Evolutionary conservation across 2,888 invertebrate species (phyloP), one percentile per base, ranked within the genome.

Genomic region (Acronicta alni): DNA sequence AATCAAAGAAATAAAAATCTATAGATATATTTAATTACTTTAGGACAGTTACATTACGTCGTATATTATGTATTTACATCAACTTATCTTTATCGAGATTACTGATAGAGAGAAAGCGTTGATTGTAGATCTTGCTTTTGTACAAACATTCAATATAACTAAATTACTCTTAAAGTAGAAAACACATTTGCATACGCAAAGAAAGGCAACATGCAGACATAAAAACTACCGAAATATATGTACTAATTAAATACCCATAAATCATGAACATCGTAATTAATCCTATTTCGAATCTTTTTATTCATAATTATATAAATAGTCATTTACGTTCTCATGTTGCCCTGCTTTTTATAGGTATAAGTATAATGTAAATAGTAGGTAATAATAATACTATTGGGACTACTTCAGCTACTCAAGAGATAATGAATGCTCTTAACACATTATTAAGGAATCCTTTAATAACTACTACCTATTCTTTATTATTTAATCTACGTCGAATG

Each of bases 1-100:
- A 75, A 72, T 65, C 55, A 74, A 73, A 77, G 73, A 88, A 81
- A 83, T 84, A 81, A 83, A 84, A 85, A 86, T 87, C 83, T 84
- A 86, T 87, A 74, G 78, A 79, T 83, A 84, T 88, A 88, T 90
- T 90, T 88, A 87, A 84, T 89, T 87, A 85, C 77, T 88, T 88
- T 86, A 81, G 84, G 77, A 84, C 79, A 85, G 87, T 87, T 87
- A 89, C 80, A 88, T 82, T 81, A 82, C 77, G 77, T 82, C 77
- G 70, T 79, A 83, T 79, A 81, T 83, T 83, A 80, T 87, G 87
- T 92, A 90, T 89, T 89, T 90, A 92, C 91, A 91, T 88, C 76
- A 87, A 86, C 81, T 78, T 76, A 82, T 73, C 67, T 77, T 69
- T 74, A 75, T 71, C 63, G 75, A 79, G 72, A 81, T 80, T 77